Percentiles rank a stretch among this genome's conserved stretches.
These are phyloP conservation scores for Drosophila willistoni DNA, from an alignment of 1,140 invertebrate genomes.

Conservation along the genomic window DNA sequence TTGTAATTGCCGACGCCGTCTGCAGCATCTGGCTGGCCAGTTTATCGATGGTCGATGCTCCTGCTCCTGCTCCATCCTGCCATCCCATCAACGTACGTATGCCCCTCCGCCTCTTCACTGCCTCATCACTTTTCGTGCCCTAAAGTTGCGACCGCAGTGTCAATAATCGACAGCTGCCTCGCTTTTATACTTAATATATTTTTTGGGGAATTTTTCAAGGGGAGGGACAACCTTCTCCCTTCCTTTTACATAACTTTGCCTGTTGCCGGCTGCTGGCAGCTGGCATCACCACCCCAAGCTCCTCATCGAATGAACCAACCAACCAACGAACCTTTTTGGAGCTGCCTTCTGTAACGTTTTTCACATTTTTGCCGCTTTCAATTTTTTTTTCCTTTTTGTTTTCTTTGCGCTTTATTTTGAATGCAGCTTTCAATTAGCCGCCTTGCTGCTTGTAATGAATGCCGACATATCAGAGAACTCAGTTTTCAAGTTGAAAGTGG, in stretches of 20 bases:
- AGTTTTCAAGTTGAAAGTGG: not conserved
- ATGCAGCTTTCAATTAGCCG: slow-evolving; percentile 79
- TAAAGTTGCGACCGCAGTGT: slow-evolving; percentile 65
- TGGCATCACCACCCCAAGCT: slow-evolving; percentile 22
- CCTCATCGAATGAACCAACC: not conserved
- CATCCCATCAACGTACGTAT: too few species aligned
- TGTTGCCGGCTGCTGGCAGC: slow-evolving; percentile 29
- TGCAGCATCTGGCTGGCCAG: slow-evolving; percentile 67
- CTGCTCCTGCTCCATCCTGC: not conserved
- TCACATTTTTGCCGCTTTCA: slow-evolving; percentile 59
- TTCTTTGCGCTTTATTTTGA: slow-evolving; percentile 30
- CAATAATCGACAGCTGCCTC: slow-evolving; percentile 80
- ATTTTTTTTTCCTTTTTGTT: slow-evolving; percentile 31
- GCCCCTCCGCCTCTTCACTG: too few species aligned
- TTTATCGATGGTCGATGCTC: slow-evolving; percentile 64
- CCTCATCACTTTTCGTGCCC: slow-evolving; percentile 15
- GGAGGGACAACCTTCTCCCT: slow-evolving; percentile 35
- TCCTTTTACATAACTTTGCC: slow-evolving; percentile 67
- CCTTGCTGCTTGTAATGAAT: slow-evolving; percentile 76
- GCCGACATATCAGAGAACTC: slow-evolving; percentile 52
- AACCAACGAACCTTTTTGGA: slow-evolving; percentile 14
- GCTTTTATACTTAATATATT: slow-evolving; percentile 54
- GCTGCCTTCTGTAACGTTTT: slow-evolving; percentile 40
- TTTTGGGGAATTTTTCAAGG: not conserved
- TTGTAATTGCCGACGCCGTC: slow-evolving; percentile 75